These are phyloP conservation scores for Volucella bombylans DNA, from an alignment of 2,888 invertebrate species.

Conservation along the genomic window DNA sequence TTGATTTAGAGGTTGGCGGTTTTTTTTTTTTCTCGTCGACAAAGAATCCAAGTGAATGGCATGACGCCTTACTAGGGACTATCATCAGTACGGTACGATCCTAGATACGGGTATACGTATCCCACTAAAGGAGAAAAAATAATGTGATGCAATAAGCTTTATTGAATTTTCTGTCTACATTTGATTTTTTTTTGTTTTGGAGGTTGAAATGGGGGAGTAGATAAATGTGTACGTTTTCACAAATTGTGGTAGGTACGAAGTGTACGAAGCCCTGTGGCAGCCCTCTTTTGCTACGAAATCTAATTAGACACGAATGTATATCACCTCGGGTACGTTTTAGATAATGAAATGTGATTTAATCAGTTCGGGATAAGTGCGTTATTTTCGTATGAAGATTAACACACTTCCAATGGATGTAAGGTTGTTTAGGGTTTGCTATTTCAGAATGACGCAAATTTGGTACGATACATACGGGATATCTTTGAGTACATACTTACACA, in stretches of 20 bases:
- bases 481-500: too few species aligned
- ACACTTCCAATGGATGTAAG: conserved; percentile 28
- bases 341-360: conserved; percentile 58
- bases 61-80: conserved; percentile 2
- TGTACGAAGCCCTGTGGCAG: not conserved
- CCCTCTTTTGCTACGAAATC: conserved; percentile 12
- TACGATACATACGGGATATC: too few species aligned
- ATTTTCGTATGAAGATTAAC: conserved; percentile 43
- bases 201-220: not conserved
- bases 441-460: not conserved
- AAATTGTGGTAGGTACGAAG: conserved; percentile 26
- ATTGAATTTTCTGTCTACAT: conserved; percentile 34
- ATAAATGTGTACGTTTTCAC: conserved; percentile 29
- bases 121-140: conserved; percentile 2
- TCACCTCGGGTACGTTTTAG: conserved; percentile 39
- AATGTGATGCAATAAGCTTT: conserved; percentile 52
- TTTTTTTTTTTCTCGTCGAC: not conserved
- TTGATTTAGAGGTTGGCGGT: conserved; percentile 1
- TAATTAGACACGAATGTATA: conserved; percentile 53
- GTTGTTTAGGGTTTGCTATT: not conserved
- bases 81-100: not conserved
- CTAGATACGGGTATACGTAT: conserved; percentile 20
- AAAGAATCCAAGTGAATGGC: conserved; percentile 19
- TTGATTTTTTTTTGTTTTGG: not conserved
- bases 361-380: conserved; percentile 44